phyloP scores from a whole-genome alignment of 2,888 invertebrate genomes.

The Philereme vetulata region DNA sequence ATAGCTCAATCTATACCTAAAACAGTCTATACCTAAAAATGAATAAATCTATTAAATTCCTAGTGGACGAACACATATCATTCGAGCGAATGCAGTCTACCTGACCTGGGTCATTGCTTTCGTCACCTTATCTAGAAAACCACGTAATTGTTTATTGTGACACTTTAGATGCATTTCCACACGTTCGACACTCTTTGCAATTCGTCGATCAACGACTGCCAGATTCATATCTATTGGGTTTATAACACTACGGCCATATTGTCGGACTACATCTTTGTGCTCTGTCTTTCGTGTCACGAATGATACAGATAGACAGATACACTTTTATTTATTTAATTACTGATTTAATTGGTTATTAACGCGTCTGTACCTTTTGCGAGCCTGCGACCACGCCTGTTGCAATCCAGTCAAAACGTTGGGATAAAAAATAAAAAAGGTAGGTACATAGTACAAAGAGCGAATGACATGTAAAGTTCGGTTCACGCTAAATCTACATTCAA shows the following conservation, averaged over 20 bases:
- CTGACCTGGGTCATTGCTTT: conserved; percentile 75
- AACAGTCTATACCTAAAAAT: conserved; percentile 60
- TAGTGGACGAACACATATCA: conserved; percentile 83
- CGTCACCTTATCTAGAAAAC: conserved; percentile 52
- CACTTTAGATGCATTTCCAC: conserved; percentile 58
- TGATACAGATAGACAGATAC: too few species aligned
- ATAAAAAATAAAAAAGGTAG: too few species aligned
- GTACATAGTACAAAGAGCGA: too few species aligned
- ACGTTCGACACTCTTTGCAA: conserved; percentile 17
- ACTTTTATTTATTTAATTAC: neutral
- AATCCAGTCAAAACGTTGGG: too few species aligned
- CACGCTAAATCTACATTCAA: conserved; percentile 5
- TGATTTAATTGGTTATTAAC: too few species aligned
- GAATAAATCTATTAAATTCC: conserved; percentile 70
- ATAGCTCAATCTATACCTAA: conserved; percentile 28
- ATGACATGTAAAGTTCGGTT: conserved; percentile 16
- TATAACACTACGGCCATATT: too few species aligned
- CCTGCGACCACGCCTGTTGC: too few species aligned
- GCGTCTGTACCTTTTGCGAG: too few species aligned
- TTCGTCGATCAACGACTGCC: too few species aligned
- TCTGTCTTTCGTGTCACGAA: too few species aligned
- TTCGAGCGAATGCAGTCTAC: conserved; percentile 82
- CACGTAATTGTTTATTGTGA: conserved; percentile 72
- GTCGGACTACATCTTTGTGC: neutral
- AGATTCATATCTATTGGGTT: too few species aligned